Percentiles rank a stretch among this genome's conserved stretches.
These are phyloP conservation scores for Nemotelus pantherinus DNA, from an alignment of 2,888 invertebrate species.

Conservation along the genomic window DNA sequence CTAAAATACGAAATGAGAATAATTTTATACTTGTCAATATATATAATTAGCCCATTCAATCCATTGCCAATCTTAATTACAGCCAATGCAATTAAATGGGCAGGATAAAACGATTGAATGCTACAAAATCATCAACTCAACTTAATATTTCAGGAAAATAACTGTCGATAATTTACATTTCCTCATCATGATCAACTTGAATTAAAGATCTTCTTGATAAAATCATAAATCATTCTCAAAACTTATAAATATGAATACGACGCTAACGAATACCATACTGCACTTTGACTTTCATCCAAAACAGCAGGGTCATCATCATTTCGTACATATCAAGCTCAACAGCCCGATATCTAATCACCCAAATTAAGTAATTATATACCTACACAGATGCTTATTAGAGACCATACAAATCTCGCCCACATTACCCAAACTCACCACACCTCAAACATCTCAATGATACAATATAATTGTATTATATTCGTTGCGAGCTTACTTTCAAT, in stretches of 20 bases:
- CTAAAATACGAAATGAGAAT: conserved; percentile 49
- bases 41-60: background rate
- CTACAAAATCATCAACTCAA: no score
- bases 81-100: background rate
- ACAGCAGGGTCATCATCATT: background rate
- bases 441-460: background rate
- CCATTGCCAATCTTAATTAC: background rate
- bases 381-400: no score
- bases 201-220: no score
- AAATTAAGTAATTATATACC: no score
- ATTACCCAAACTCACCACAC: conserved; percentile 18
- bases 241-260: no score
- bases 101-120: no score
- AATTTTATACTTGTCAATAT: background rate
- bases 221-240: no score
- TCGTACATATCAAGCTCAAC: conserved; percentile 10
- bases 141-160: no score
- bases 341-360: background rate
- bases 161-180: no score
- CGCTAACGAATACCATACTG: no score
- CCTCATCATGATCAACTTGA: no score
- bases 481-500: background rate
- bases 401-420: background rate
- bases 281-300: no score
- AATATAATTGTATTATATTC: background rate